These are phyloP conservation scores for Metellina segmentata DNA, from an alignment of 2,888 invertebrate species.

Conservation along the genomic window DNA sequence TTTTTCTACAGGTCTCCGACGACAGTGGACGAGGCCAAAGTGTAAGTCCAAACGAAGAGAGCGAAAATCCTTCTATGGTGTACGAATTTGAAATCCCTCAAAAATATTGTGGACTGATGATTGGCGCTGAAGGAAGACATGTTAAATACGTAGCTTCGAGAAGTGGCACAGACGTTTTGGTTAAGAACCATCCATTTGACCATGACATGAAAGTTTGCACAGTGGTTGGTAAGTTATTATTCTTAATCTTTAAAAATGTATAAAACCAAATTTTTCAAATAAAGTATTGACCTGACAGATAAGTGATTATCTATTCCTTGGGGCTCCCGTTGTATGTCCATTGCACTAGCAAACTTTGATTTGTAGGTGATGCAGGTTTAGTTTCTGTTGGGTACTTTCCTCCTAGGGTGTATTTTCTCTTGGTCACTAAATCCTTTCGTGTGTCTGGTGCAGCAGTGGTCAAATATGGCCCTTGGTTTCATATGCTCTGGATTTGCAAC, in stretches of 20 bases:
- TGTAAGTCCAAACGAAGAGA: conserved; percentile 82
- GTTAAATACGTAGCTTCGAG: conserved; percentile 88
- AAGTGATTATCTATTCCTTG: no score
- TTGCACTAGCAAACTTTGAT: no score
- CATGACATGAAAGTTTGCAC: conserved; percentile 90
- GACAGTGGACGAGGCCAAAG: conserved; percentile 92
- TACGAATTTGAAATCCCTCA: conserved; percentile 82
- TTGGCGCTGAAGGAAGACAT: conserved; percentile 90
- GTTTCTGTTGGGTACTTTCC: no score
- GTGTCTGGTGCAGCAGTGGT: no score
- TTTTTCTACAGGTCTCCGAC: conserved; percentile 85
- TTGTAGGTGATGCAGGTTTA: no score
- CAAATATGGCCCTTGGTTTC: no score
- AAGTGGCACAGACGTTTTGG: conserved; percentile 89
- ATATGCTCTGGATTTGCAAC: no score
- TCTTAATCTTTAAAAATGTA: neutral
- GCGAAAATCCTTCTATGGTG: neutral
- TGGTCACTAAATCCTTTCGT: no score
- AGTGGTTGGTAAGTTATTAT: conserved; percentile 86
- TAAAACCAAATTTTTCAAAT: no score
- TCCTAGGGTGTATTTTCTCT: no score
- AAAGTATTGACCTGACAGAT: no score
- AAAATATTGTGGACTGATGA: conserved; percentile 90
- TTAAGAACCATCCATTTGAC: conserved; percentile 89
- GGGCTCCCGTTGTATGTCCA: no score